Percentiles rank a stretch among this genome's conserved stretches.
phyloP scores from a whole-genome alignment of 1,140 invertebrate genomes.

The Bombyx mandarina region DNA sequence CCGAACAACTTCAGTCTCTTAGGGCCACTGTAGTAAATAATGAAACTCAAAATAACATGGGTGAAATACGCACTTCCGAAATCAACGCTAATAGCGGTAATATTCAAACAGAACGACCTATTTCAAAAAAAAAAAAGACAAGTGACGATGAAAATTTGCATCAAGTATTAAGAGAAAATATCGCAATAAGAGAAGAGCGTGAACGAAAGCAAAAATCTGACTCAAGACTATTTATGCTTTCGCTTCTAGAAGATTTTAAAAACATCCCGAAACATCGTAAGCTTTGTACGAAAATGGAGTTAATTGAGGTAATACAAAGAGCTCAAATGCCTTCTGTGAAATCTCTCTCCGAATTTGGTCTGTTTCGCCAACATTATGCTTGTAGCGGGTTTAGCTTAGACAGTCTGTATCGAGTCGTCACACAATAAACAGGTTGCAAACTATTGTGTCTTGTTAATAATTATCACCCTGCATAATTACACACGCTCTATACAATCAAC shows the following conservation, averaged over 20 bases:
- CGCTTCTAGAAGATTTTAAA: conserved; percentile 16
- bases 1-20: conserved; percentile 16
- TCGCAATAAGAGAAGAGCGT: conserved; percentile 15
- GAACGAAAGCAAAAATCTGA: conserved; percentile 14
- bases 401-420: too few relatives aligned
- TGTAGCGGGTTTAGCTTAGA: too few relatives aligned
- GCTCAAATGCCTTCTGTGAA: conserved; percentile 7
- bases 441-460: too few relatives aligned
- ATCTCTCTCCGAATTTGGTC: not conserved
- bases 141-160: conserved; percentile 14
- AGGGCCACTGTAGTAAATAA: conserved; percentile 11
- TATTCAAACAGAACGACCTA: conserved; percentile 14
- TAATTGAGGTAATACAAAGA: conserved; percentile 12
- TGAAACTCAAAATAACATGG: conserved; percentile 17
- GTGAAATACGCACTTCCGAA: conserved; percentile 10
- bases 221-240: conserved; percentile 14
- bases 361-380: too few relatives aligned
- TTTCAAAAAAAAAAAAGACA: conserved; percentile 16
- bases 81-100: conserved; percentile 12
- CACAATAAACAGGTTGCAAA: too few relatives aligned
- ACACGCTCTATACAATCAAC: too few relatives aligned
- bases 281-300: conserved; percentile 13
- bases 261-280: conserved; percentile 15
- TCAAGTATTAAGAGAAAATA: conserved; percentile 15
- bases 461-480: too few relatives aligned